Evolutionary conservation across 1,140 invertebrate species (phyloP), one percentile per base, ranked within the genome.

Genomic region (Euwallacea similis): DNA sequence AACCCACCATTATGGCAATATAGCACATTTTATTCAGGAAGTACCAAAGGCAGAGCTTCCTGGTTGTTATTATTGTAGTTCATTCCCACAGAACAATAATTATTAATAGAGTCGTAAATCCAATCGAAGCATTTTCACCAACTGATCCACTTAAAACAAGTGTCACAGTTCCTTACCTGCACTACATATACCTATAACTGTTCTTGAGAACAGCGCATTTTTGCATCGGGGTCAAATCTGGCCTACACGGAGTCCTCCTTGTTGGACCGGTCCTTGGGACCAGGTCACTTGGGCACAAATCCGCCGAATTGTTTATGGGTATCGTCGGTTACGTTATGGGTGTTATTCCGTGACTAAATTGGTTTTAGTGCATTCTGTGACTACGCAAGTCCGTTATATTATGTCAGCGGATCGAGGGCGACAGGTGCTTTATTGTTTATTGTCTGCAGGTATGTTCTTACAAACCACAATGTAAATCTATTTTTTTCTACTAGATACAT

Each of bases 171-270:
- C 33, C 63, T 54, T 66, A 66, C 65, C 54, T 58, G 53, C 54
- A 66, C 65, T 42, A 66, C 53, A 66, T 47, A 66, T 66, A 67
- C 58, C 58, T 69, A 58, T 66, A 66, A 43, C 41, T 65, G 63
- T 13, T n/a, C 21, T 43, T 44, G 44, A 53, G 59, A 58, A 47
- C 56, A 41, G 67, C 61, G 58, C 47, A 60, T 50, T 69, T 69
- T 69, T 69, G 67, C 67, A 69, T 61, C 59, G 59, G 67, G 67
- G 67, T 69, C 59, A 69, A 66, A 69, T 62, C 66, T 60, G 67
- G 67, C 56, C 9, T 56, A 53, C 43, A 43, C 56, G 58, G 56
- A 59, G 54, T 6, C 66, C 55, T 54, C 33, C 21, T 33, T 33
- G 58, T 62, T 43, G 42, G 44, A 69, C 67, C 56, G 67, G 67